Conservation (phyloP, 1,140 invertebrate species). For the Maniola jurtina region DNA sequence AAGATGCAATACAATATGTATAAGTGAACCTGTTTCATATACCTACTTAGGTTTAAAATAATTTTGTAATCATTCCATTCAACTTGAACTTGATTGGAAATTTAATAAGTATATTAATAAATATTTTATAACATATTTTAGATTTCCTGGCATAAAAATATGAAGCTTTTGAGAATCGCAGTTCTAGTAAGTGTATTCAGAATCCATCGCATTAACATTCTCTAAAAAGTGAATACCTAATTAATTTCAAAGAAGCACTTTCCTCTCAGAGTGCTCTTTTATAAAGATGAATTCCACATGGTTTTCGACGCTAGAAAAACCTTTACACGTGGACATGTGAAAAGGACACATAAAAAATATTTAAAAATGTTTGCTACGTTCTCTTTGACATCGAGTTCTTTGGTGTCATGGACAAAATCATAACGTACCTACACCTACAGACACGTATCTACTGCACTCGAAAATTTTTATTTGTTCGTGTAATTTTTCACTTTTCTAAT, state of each 20-base stretch:
- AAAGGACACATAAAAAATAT: slow-evolving; percentile 15
- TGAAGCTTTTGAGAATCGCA: neutral
- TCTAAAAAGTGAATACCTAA: slow-evolving; percentile 5
- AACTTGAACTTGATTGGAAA: too few relatives aligned
- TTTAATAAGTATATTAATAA: too few relatives aligned
- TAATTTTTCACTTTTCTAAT: too few relatives aligned
- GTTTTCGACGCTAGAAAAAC: slow-evolving; percentile 19
- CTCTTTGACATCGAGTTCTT: slow-evolving; percentile 52
- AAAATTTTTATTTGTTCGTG: slow-evolving; percentile 39
- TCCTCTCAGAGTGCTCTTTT: slow-evolving; percentile 20
- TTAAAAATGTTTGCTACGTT: slow-evolving; percentile 16
- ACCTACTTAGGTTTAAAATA: too few relatives aligned
- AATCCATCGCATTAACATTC: neutral
- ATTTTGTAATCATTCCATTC: too few relatives aligned
- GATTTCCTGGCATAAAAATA: neutral
- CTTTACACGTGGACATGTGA: slow-evolving; percentile 32
- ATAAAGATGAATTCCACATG: slow-evolving; percentile 17
- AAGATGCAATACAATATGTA: too few relatives aligned
- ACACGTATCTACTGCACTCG: too few relatives aligned
- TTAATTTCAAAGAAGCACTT: slow-evolving; percentile 22
- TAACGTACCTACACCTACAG: neutral
- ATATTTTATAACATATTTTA: neutral
- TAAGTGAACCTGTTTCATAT: too few relatives aligned
- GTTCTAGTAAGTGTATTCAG: neutral
- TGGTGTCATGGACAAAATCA: slow-evolving; percentile 48